Evolutionary conservation across 1,140 invertebrate species (phyloP), one percentile per base, ranked within the genome.

Genomic region (Chrysoperla carnea): DNA sequence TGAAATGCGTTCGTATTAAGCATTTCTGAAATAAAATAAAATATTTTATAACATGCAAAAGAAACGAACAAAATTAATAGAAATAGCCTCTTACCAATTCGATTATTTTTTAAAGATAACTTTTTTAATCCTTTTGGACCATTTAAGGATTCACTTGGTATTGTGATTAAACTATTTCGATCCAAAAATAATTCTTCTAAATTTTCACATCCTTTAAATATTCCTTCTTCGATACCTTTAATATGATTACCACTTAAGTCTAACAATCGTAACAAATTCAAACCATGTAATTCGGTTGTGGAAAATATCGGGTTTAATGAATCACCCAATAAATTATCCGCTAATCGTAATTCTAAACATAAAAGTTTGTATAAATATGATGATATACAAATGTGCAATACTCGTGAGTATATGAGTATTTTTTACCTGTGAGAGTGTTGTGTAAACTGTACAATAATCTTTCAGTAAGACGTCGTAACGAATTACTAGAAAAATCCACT

Each of bases 231-330:
- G 12, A 91, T 66, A 1, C 78, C 76, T 48, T 76, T 73, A 29
- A 92, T 77, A 36, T 69, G 71, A 53, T 92, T 92, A 11, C 74
- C 75, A 15, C 76, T 78, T 6, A 91, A 63, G 61, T 90, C 84
- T 17, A 92, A 56, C 4, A 80, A 55, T 47, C 73, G 69, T n/a
- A 91, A 57, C 44, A 76, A 69, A 1, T 66, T 66, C 40, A 88
- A 57, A n/a, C 77, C 74, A 44, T 83, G 81, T 43, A 90, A 76
- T 56, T 90, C 86, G 14, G 75, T 77, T 8, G 77, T 83, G 1
- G 84, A 84, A 56, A 91, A 91, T 45, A 91, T 86, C 0, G 87
- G 87, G 61, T 90, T 91, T 1, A 91, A 62, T 50, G 80, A 84
- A 53, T 91, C 86, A 1, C 88, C 88, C 4, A 93, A 63, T 13